phyloP scores from a whole-genome alignment of 2,113 vertebrate genomes.

The Oceanites oceanicus region DNA sequence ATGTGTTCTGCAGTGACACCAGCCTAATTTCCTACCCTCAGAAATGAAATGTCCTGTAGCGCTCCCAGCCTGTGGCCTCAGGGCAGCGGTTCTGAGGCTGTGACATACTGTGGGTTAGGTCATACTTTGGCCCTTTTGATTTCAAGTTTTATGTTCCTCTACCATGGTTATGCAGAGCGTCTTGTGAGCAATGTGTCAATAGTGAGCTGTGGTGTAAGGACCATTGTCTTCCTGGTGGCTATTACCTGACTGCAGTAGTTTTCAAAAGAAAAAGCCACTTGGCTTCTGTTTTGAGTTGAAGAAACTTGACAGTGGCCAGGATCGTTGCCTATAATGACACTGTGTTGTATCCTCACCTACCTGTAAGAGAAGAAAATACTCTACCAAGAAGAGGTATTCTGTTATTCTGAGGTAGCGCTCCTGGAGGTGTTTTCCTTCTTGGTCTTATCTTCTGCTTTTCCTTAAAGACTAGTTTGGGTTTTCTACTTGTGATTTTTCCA shows the following conservation, averaged over 20 bases:
- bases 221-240: neutral
- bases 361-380: neutral
- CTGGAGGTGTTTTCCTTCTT: neutral
- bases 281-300: neutral
- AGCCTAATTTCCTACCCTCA: neutral
- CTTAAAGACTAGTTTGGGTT: neutral
- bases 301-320: neutral
- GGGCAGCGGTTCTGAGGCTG: neutral
- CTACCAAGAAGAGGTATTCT: neutral
- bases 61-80: neutral
- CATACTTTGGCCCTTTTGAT: neutral
- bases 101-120: neutral
- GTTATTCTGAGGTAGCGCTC: neutral
- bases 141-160: neutral
- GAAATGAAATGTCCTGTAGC: neutral
- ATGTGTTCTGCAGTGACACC: neutral
- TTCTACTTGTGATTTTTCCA: neutral
- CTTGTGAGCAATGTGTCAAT: neutral
- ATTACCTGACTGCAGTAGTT: neutral
- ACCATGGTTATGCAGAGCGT: neutral
- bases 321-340: neutral
- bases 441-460: neutral
- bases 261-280: neutral
- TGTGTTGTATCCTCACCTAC: neutral
- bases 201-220: neutral